phyloP scores from a whole-genome alignment of 2,113 vertebrate species.

The Neopipo cinnamomea region DNA sequence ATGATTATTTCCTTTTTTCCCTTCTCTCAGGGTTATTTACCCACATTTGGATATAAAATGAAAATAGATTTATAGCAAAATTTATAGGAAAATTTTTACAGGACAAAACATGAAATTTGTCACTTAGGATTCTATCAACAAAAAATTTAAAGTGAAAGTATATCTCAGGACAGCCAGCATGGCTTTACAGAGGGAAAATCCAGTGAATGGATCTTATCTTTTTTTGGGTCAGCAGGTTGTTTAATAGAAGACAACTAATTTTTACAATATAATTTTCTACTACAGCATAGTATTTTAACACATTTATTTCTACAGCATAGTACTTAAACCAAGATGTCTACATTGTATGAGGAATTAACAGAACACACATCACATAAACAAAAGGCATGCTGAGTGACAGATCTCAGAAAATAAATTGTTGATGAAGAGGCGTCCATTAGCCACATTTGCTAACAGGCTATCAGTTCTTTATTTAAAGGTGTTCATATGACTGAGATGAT shows the following conservation, averaged over 20 bases:
- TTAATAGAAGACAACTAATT: neutral
- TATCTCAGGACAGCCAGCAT: neutral
- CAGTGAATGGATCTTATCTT: neutral
- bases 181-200: neutral
- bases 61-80: neutral
- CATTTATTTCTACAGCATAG: neutral
- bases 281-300: neutral
- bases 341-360: neutral
- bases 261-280: neutral
- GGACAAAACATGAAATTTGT: neutral
- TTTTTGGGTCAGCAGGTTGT: neutral
- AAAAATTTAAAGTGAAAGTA: neutral
- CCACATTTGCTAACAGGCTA: neutral
- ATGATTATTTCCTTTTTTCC: neutral
- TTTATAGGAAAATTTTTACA: neutral
- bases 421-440: neutral
- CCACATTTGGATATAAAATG: neutral
- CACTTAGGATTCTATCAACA: neutral
- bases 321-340: neutral
- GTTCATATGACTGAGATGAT: neutral
- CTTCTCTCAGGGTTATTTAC: neutral
- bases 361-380: neutral
- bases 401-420: neutral
- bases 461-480: neutral
- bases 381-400: neutral